These are phyloP conservation scores for Invenusta paracnida DNA, from an alignment of 2,888 invertebrate genomes.

Conservation along the genomic window DNA sequence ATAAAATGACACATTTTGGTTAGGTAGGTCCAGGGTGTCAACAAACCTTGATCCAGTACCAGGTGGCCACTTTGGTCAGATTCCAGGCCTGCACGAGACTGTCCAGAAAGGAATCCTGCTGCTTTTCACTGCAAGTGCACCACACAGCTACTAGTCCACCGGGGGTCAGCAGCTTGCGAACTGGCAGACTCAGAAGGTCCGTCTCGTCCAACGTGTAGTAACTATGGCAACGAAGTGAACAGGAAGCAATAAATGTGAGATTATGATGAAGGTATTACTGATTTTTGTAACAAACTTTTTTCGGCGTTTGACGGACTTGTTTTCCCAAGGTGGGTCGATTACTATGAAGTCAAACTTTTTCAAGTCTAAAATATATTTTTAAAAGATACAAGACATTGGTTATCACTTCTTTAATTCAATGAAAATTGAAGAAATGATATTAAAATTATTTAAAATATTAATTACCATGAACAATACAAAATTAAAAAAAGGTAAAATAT, in stretches of 20 bases:
- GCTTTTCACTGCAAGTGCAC: conserved; percentile 80
- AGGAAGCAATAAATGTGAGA: too few relatives aligned
- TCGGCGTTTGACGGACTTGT: conserved; percentile 79
- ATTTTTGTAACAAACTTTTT: conserved; percentile 56
- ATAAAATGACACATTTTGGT: too few relatives aligned
- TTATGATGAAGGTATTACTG: too few relatives aligned
- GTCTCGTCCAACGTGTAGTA: conserved; percentile 76
- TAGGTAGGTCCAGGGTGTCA: too few relatives aligned
- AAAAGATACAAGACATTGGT: too few relatives aligned
- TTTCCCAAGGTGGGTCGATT: conserved; percentile 92
- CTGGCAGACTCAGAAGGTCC: conserved; percentile 70
- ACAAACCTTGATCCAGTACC: conserved; percentile 89
- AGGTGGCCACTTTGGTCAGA: conserved; percentile 69
- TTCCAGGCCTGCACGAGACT: conserved; percentile 74
- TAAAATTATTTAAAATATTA: too few relatives aligned
- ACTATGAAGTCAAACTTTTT: conserved; percentile 72
- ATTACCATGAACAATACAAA: too few relatives aligned
- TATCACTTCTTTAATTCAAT: too few relatives aligned
- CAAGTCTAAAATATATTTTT: not conserved
- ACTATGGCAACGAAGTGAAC: conserved; percentile 61
- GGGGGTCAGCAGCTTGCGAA: conserved; percentile 62
- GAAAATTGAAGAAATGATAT: too few relatives aligned
- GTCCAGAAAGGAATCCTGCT: conserved; percentile 68
- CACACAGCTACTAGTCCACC: conserved; percentile 76
- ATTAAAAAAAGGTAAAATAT: too few relatives aligned